Evolutionary conservation across 1,140 invertebrate species (phyloP), one percentile per base, ranked within the genome.

Genomic region (Calosoma granatense): DNA sequence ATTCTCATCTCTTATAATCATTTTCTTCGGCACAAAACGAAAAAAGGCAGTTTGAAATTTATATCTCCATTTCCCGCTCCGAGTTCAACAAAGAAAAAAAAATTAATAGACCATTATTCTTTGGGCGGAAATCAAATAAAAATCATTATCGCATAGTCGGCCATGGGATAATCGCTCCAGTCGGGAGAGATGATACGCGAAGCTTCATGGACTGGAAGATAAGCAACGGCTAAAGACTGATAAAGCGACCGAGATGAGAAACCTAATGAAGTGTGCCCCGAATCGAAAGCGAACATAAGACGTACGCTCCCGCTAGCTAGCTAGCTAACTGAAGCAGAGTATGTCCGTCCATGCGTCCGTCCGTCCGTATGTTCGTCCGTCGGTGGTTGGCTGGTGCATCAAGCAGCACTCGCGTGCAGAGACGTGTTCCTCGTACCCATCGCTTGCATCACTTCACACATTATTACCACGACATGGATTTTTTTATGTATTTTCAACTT

Each of bases 41-140:
- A n/a, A n/a, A n/a, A n/a, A n/a, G n/a, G n/a, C n/a, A n/a, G n/a
- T n/a, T 30, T 30, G 14, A 30, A 30, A 30, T 30, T 30, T 30
- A 30, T 30, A 30, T 30, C 26, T 30, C 26, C 26, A 30, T 30
- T 30, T 30, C 26, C 26, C 14, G 26, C 14, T 30, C 26, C 6
- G 26, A 4, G 14, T 4, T 30, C 14, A 30, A 30, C 26, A 30
- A 30, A 30, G 26, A 14, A 17, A 47, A 47, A 47, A 47, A 47
- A 47, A 47, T 47, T 47, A 47, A 47, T 47, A 17, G 41, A 11
- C 41, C 41, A 47, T 47, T 47, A 47, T 47, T 47, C 41, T 47
- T 47, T 47, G 41, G 4, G 17, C 15, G 41, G 41, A 47, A 47
- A 47, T 47, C 41, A 47, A 47, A 47, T 47, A 47, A 47, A 47